phyloP scores from a whole-genome alignment of 2,888 invertebrate species.

The Zootermopsis nevadensis region DNA sequence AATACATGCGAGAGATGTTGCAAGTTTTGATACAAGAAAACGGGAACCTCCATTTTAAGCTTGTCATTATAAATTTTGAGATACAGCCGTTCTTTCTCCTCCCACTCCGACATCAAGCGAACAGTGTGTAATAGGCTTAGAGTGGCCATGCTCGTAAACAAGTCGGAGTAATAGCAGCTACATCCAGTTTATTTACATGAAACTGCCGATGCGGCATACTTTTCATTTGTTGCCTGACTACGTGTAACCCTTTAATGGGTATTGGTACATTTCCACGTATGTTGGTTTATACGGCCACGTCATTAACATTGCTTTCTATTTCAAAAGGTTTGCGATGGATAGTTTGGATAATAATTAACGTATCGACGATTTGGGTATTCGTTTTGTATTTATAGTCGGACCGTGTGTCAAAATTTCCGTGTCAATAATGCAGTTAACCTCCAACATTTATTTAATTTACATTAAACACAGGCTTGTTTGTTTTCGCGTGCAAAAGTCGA shows the following conservation, averaged over 20 bases:
- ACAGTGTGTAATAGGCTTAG: neutral
- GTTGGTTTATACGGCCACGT: neutral
- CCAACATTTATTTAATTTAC: too few relatives aligned
- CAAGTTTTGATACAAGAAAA: neutral
- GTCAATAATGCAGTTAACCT: too few relatives aligned
- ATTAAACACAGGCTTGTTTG: too few relatives aligned
- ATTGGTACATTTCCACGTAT: slow-evolving; percentile 2
- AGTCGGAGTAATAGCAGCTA: neutral
- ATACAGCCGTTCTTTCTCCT: neutral
- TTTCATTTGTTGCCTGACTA: slow-evolving; percentile 7
- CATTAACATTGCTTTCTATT: neutral
- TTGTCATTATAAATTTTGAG: slow-evolving; percentile 6
- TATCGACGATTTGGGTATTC: neutral
- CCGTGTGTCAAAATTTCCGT: too few relatives aligned
- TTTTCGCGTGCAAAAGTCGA: too few relatives aligned
- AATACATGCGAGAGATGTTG: too few relatives aligned
- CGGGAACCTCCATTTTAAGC: neutral
- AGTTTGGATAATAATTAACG: neutral
- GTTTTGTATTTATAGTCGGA: too few relatives aligned
- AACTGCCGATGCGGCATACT: neutral
- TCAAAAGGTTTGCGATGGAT: neutral
- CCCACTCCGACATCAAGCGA: neutral
- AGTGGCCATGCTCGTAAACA: slow-evolving; percentile 1
- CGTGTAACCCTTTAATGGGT: neutral
- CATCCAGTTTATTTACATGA: slow-evolving; percentile 8